Conservation (phyloP, 2,888 invertebrate genomes). For the Papilio gigon region DNA sequence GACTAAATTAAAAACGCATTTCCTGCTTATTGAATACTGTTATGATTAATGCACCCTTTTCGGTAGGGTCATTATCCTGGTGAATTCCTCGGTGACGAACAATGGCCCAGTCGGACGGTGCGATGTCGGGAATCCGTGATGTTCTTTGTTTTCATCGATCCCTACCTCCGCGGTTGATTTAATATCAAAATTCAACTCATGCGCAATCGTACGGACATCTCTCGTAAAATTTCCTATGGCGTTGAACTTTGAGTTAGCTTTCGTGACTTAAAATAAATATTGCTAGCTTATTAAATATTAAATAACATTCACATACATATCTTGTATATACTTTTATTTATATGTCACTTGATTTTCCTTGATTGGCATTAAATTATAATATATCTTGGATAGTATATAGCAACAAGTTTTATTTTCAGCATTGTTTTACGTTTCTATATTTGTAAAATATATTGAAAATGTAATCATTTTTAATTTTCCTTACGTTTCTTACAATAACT, state of each 20-base stretch:
- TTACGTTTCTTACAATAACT: not conserved
- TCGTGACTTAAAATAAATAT: constrained; percentile 32
- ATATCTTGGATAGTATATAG: too few relatives aligned
- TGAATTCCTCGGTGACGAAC: constrained; percentile 60
- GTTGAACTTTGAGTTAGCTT: constrained; percentile 63
- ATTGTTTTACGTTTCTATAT: too few relatives aligned
- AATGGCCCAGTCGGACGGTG: constrained; percentile 72
- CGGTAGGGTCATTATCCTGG: constrained; percentile 72
- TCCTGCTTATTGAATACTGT: constrained; percentile 69
- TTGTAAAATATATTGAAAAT: too few relatives aligned
- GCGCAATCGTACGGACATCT: constrained; percentile 66
- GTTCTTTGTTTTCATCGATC: constrained; percentile 71
- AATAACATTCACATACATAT: too few relatives aligned
- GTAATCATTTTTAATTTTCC: too few relatives aligned
- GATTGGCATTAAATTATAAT: too few relatives aligned
- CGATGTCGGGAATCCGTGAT: constrained; percentile 61
- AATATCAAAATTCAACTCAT: constrained; percentile 76
- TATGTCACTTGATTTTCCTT: too few relatives aligned
- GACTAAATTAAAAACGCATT: constrained; percentile 52
- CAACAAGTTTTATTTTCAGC: too few relatives aligned
- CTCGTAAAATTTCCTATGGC: constrained; percentile 72
- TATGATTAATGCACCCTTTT: constrained; percentile 68
- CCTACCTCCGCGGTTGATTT: constrained; percentile 63
- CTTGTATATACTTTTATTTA: too few relatives aligned
- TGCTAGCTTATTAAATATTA: not conserved